Conservation (phyloP, 1,140 invertebrate genomes). For the Drosophila bipectinata region DNA sequence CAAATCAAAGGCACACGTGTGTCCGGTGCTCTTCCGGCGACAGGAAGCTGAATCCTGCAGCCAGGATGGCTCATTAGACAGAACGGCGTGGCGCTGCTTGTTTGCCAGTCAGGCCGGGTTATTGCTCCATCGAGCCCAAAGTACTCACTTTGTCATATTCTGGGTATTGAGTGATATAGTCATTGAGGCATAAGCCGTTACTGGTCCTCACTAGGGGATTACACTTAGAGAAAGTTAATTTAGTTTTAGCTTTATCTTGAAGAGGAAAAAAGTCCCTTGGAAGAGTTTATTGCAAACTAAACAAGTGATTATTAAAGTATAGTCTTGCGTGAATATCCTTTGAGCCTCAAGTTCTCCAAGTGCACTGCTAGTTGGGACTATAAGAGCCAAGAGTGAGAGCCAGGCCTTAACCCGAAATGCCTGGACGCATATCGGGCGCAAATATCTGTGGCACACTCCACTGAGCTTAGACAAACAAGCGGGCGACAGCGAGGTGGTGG, state of each 20-base stretch:
- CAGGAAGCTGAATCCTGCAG: conserved; percentile 48
- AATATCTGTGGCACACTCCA: conserved; percentile 78
- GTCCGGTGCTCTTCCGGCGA: conserved; percentile 55
- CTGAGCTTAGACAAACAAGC: conserved; percentile 71
- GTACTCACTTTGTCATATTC: conserved; percentile 60
- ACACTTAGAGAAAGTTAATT: background rate
- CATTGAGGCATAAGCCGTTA: conserved; percentile 38
- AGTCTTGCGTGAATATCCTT: background rate
- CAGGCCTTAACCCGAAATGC: conserved; percentile 55
- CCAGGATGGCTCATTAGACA: conserved; percentile 60
- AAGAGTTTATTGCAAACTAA: no score
- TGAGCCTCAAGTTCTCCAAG: background rate
- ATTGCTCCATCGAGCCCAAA: conserved; percentile 64
- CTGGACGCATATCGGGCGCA: conserved; percentile 67
- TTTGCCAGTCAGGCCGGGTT: conserved; percentile 39
- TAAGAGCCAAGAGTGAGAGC: background rate
- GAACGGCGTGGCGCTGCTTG: conserved; percentile 16
- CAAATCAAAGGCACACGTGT: conserved; percentile 66
- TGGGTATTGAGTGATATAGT: conserved; percentile 59
- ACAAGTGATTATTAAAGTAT: background rate
- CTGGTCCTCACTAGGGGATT: background rate
- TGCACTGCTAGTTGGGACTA: conserved; percentile 13
- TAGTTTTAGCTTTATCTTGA: background rate
- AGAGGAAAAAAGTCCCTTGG: no score
- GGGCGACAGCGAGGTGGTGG: conserved; percentile 33